A percentile compares a stretch with the other conserved stretches of the same genome.
Evolutionary conservation across 2,797 vertebrate species (phyloP).

Genomic region (Leucoraja ocellata): DNA sequence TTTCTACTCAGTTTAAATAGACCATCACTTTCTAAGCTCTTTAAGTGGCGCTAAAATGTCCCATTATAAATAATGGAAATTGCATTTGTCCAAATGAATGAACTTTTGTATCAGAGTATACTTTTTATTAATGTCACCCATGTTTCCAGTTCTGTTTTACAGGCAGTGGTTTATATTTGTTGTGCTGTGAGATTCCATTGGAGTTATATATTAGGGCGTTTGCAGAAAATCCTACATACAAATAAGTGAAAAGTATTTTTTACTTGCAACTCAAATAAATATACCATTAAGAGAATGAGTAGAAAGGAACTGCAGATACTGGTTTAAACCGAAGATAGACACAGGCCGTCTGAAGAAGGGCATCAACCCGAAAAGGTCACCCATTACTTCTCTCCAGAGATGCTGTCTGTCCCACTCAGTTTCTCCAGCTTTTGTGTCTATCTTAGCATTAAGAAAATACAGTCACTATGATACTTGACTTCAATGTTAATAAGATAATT

Average conservation of each 20-base stretch:
- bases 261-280: not conserved
- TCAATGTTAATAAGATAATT: not conserved
- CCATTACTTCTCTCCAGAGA: too few relatives aligned
- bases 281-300: not conserved
- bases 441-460: not conserved
- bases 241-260: too few relatives aligned
- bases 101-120: not conserved
- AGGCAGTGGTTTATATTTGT: not conserved
- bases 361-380: too few relatives aligned
- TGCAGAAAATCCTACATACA: not conserved
- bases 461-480: not conserved
- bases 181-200: not conserved
- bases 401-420: too few relatives aligned
- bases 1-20: not conserved
- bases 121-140: not conserved
- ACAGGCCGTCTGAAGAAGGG: too few relatives aligned
- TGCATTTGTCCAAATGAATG: constrained; percentile 7
- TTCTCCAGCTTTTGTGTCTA: too few relatives aligned
- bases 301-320: too few relatives aligned
- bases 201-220: not conserved
- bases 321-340: too few relatives aligned
- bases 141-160: not conserved
- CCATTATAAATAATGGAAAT: not conserved
- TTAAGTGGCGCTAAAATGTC: not conserved
- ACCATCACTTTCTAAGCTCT: not conserved